Conservation (phyloP, 2,888 invertebrate species). For the Phrixothrix hirtus region DNA sequence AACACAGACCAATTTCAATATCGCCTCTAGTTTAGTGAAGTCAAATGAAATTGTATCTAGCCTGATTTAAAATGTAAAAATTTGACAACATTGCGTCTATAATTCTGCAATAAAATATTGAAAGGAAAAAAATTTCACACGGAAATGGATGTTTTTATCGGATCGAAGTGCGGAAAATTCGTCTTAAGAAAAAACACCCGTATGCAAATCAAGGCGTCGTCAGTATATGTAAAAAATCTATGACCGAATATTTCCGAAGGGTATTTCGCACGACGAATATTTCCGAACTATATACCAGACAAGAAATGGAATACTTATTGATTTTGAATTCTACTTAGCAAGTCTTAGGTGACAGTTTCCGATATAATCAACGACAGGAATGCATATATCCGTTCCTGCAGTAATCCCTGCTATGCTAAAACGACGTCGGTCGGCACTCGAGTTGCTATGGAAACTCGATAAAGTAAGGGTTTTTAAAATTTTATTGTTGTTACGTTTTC, state of each 20-base stretch:
- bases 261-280: constrained; percentile 44
- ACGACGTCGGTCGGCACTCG: constrained; percentile 16
- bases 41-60: no score
- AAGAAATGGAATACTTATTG: constrained; percentile 57
- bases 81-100: no score
- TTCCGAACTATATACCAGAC: constrained; percentile 50
- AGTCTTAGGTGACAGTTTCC: constrained; percentile 54
- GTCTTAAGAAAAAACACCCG: constrained; percentile 20
- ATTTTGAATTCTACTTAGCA: constrained; percentile 57
- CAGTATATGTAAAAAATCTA: constrained; percentile 50
- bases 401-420: constrained; percentile 9
- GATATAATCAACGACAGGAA: constrained; percentile 37
- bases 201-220: constrained; percentile 54
- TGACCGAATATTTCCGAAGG: constrained; percentile 51
- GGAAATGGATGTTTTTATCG: background rate
- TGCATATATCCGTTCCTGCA: constrained; percentile 21
- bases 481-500: constrained; percentile 21
- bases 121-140: background rate
- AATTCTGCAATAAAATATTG: background rate
- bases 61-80: no score
- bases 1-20: no score
- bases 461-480: constrained; percentile 24
- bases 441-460: constrained; percentile 24
- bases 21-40: no score
- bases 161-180: constrained; percentile 6